phyloP scores from a whole-genome alignment of 2,888 invertebrate species.

The Cristatella mucedo region DNA sequence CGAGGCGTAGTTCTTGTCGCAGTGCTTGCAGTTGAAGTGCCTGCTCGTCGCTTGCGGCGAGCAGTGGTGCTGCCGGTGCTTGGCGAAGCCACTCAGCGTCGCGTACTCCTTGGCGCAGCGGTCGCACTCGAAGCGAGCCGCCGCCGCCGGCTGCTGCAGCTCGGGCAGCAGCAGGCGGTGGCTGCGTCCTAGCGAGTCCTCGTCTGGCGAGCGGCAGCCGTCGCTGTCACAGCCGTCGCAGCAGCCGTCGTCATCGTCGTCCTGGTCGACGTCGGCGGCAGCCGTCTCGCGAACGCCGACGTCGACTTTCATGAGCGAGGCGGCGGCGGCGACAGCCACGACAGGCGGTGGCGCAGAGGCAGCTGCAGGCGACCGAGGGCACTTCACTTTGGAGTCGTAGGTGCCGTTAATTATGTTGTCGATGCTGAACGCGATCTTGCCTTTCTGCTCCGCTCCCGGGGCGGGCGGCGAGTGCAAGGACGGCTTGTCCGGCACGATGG shows the following conservation, averaged over 20 bases:
- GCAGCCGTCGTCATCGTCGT: too few species aligned
- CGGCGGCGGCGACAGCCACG: too few species aligned
- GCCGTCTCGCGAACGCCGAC: neutral
- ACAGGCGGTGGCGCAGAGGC: too few species aligned
- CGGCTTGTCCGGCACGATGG: too few species aligned
- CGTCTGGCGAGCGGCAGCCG: too few species aligned
- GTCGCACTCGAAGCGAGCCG: slow-evolving; percentile 7
- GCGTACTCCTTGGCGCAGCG: slow-evolving; percentile 9
- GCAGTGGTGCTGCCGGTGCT: slow-evolving; percentile 9
- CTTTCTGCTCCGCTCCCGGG: too few species aligned
- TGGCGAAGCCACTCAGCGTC: slow-evolving; percentile 8
- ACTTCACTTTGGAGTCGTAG: slow-evolving; percentile 1
- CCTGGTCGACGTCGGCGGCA: neutral
- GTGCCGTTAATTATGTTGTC: slow-evolving; percentile 7
- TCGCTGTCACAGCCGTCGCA: too few species aligned
- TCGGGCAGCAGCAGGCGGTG: too few species aligned
- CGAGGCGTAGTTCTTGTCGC: slow-evolving; percentile 8
- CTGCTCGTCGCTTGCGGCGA: slow-evolving; percentile 1
- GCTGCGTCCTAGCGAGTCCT: too few species aligned
- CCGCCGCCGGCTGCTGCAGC: neutral
- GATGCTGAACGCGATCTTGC: slow-evolving; percentile 3
- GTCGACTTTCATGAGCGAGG: too few species aligned
- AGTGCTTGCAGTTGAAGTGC: slow-evolving; percentile 7
- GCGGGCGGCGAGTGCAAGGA: too few species aligned
- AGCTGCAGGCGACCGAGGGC: too few species aligned